These are phyloP conservation scores for Epinotia demarniana DNA, from an alignment of 2,888 invertebrate species.

Conservation along the genomic window DNA sequence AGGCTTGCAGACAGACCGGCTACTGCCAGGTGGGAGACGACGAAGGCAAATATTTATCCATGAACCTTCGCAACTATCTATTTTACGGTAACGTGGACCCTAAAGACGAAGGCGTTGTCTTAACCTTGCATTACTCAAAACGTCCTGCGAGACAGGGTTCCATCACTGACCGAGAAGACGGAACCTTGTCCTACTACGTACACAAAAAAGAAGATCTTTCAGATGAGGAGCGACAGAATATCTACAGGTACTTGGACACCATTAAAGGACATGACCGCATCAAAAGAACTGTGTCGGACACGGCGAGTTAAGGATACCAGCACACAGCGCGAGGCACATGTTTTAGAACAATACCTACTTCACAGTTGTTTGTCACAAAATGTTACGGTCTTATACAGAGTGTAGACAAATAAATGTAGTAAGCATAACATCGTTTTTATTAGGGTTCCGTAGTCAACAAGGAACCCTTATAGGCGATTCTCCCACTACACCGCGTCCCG, in stretches of 20 bases:
- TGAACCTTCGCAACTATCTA: conserved; percentile 57
- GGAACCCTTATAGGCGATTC: too few relatives aligned
- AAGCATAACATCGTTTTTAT: not conserved
- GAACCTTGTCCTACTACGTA: conserved; percentile 33
- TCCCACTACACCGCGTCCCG: too few relatives aligned
- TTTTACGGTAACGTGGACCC: conserved; percentile 51
- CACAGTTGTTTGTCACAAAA: not conserved
- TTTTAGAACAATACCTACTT: conserved; percentile 17
- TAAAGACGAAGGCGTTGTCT: conserved; percentile 56
- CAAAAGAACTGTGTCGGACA: conserved; percentile 21
- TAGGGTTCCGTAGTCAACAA: too few relatives aligned
- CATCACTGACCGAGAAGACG: conserved; percentile 27
- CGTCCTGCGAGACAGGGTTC: not conserved
- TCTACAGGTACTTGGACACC: conserved; percentile 33
- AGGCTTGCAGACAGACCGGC: conserved; percentile 53
- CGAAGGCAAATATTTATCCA: conserved; percentile 57
- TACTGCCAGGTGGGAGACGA: conserved; percentile 51
- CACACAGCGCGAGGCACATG: conserved; percentile 11
- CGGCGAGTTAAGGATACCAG: conserved; percentile 23
- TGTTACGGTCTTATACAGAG: not conserved
- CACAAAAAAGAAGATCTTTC: conserved; percentile 28
- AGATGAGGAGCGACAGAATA: conserved; percentile 15
- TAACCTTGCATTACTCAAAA: conserved; percentile 51
- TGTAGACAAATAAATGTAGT: conserved; percentile 9
- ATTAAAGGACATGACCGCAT: conserved; percentile 24